Conservation (phyloP, 1,140 invertebrate species). For the Drosophila pallidifrons region DNA sequence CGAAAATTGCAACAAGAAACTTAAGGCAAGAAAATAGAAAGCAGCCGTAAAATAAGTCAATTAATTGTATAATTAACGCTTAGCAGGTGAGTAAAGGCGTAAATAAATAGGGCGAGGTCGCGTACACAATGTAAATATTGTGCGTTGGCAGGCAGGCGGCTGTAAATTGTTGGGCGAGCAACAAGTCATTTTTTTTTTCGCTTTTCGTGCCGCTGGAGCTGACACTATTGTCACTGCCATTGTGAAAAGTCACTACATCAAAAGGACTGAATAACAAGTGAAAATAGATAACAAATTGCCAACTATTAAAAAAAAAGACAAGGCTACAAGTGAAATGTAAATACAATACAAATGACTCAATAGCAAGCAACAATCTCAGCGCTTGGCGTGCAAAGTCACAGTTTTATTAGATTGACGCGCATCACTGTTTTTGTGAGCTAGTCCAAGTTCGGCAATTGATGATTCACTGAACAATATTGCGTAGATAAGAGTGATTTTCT, state of each 20-base stretch:
- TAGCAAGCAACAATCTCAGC: background rate
- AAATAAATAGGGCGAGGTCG: slow-evolving; percentile 17
- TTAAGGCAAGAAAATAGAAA: slow-evolving; percentile 6
- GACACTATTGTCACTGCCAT: slow-evolving; percentile 47
- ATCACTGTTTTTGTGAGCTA: slow-evolving; percentile 35
- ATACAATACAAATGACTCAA: background rate
- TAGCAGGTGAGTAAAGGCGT: slow-evolving; percentile 53
- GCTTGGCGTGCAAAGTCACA: slow-evolving; percentile 12
- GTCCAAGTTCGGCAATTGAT: slow-evolving; percentile 41
- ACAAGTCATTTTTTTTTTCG: slow-evolving; percentile 60
- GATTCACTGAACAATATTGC: slow-evolving; percentile 49
- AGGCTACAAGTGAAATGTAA: background rate
- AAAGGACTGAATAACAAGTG: background rate
- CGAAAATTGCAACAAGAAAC: slow-evolving; percentile 17
- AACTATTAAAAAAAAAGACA: background rate
- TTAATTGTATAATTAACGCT: slow-evolving; percentile 34
- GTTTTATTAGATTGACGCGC: slow-evolving; percentile 7
- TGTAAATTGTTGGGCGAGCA: slow-evolving; percentile 48
- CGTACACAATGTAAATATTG: slow-evolving; percentile 49
- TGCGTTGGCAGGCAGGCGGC: slow-evolving; percentile 66
- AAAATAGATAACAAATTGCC: background rate
- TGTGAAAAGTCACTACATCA: slow-evolving; percentile 10
- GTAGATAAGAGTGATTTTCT: slow-evolving; percentile 64
- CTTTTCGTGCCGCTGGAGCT: slow-evolving; percentile 46
- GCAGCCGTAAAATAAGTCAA: slow-evolving; percentile 13